phyloP scores from a whole-genome alignment of 30 jellyfish, hydroid and myxozoan genomes.

The Aurelia aurita region DNA sequence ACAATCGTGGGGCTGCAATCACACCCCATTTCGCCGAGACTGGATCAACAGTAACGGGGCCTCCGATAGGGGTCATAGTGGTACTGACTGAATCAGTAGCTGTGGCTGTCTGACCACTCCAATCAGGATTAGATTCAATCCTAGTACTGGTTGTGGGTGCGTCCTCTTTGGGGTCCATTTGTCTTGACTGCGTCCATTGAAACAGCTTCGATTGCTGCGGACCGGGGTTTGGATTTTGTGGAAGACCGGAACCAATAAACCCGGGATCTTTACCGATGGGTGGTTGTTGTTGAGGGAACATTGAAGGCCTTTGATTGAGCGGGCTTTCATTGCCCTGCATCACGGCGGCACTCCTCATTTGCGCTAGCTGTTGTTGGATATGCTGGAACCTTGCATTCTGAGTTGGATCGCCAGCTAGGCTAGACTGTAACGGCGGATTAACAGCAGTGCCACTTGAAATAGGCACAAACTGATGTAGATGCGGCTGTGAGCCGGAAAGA shows the following conservation, averaged over 20 bases:
- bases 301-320: constrained; percentile 11
- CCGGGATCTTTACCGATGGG: constrained; percentile 37
- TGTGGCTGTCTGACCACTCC: constrained; percentile 30
- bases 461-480: neutral
- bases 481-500: neutral
- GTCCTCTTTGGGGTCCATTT: constrained; percentile 59
- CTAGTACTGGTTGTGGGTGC: constrained; percentile 42
- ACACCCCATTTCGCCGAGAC: constrained; percentile 99
- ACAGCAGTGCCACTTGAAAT: neutral
- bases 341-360: neutral
- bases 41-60: constrained; percentile 90
- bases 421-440: constrained; percentile 25
- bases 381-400: constrained; percentile 60
- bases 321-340: neutral
- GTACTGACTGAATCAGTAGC: constrained; percentile 16
- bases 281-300: constrained; percentile 29
- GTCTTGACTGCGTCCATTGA: constrained; percentile 87
- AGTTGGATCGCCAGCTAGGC: constrained; percentile 20
- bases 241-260: constrained; percentile 27
- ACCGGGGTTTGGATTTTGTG: constrained; percentile 51
- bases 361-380: constrained; percentile 48
- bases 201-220: constrained; percentile 87
- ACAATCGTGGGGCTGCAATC: constrained; percentile 97
- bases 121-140: constrained; percentile 16
- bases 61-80: constrained; percentile 27